Conservation (phyloP, 2,113 vertebrate species). For the Sphyrna mokarran region DNA sequence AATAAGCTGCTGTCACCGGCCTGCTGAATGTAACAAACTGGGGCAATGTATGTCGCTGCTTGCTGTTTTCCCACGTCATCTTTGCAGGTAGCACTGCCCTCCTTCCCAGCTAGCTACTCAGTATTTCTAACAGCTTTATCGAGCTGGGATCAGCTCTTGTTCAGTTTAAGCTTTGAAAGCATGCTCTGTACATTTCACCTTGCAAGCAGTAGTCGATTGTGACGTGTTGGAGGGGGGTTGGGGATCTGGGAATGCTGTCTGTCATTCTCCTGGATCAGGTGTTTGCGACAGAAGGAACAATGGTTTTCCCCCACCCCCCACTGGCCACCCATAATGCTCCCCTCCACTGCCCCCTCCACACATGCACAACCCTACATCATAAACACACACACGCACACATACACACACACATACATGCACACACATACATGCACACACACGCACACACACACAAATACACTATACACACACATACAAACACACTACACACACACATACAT, state of each 20-base stretch:
- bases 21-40: neutral
- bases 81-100: neutral
- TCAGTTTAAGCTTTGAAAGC: neutral
- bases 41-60: too few species aligned
- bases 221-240: too few species aligned
- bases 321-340: neutral
- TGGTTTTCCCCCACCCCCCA: too few species aligned
- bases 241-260: neutral
- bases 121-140: neutral
- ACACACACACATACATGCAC: neutral
- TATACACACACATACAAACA: too few species aligned
- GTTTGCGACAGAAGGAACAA: neutral
- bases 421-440: too few species aligned
- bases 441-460: too few species aligned
- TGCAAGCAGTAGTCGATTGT: neutral
- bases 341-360: neutral
- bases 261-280: neutral
- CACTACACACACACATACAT: too few species aligned
- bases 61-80: neutral
- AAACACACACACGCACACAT: neutral
- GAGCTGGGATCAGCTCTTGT: neutral
- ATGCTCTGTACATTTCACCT: neutral
- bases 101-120: neutral
- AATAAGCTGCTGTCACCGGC: neutral
- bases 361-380: neutral